Evolutionary conservation across 2,113 vertebrate species (phyloP).

Genomic region (Holacanthus passer): DNA sequence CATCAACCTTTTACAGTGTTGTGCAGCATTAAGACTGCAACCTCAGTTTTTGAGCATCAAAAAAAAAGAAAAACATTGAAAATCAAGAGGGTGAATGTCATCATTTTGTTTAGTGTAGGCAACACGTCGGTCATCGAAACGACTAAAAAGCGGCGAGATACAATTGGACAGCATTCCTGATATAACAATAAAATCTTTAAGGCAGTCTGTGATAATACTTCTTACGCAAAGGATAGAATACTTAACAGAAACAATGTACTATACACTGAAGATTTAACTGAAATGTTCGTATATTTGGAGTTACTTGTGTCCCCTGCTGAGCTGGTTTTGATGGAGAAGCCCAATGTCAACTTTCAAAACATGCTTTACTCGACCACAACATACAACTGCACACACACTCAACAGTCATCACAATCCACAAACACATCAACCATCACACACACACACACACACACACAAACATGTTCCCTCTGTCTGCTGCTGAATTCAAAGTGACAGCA

Average conservation of each 20-base stretch:
- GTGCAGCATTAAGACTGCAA: conserved; percentile 55
- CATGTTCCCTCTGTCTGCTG: conserved; percentile 25
- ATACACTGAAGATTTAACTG: conserved; percentile 43
- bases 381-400: not conserved
- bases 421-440: conserved; percentile 30
- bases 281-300: conserved; percentile 59
- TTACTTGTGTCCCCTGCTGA: conserved; percentile 47
- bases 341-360: conserved; percentile 65
- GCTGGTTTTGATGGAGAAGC: conserved; percentile 59
- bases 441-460: conserved; percentile 21
- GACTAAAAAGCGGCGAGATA: conserved; percentile 25
- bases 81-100: conserved; percentile 32
- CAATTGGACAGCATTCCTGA: conserved; percentile 61
- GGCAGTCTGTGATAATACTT: conserved; percentile 58
- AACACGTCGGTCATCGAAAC: conserved; percentile 34
- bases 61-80: conserved; percentile 22
- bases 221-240: conserved; percentile 53
- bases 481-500: conserved; percentile 52
- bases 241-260: conserved; percentile 34
- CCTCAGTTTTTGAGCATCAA: conserved; percentile 29
- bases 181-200: conserved; percentile 46
- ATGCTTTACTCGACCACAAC: conserved; percentile 30
- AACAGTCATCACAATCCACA: conserved; percentile 3
- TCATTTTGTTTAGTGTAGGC: conserved; percentile 23
- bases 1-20: conserved; percentile 76